Percentiles rank a stretch among this genome's conserved stretches.
Evolutionary conservation across 2,888 invertebrate species (phyloP).

Genomic region (Rotaria sp.): DNA sequence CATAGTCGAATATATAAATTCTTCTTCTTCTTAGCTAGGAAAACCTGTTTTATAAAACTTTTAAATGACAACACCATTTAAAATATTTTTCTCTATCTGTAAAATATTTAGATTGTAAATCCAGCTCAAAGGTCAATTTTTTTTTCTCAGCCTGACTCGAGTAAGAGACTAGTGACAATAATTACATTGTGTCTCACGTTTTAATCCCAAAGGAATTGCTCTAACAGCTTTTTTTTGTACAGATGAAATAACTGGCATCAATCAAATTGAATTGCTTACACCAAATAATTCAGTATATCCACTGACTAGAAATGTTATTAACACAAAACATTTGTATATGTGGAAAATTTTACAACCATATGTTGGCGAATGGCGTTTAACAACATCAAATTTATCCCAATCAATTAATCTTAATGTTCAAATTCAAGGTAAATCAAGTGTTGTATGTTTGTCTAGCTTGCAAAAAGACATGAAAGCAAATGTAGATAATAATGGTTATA

Average conservation of each 20-base stretch:
- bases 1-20: too few species aligned
- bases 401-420: not conserved
- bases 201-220: too few species aligned
- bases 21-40: too few species aligned
- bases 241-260: not conserved
- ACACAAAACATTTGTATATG: not conserved
- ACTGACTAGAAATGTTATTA: not conserved
- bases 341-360: not conserved
- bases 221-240: not conserved
- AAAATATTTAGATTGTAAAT: too few species aligned
- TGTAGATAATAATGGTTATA: not conserved
- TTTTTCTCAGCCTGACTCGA: too few species aligned
- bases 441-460: not conserved
- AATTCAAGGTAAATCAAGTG: not conserved
- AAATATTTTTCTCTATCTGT: too few species aligned
- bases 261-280: not conserved
- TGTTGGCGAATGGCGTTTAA: not conserved
- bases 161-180: too few species aligned
- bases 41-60: too few species aligned
- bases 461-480: not conserved
- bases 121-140: too few species aligned
- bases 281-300: not conserved
- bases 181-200: too few species aligned
- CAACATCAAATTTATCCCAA: not conserved
- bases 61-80: too few species aligned